Conservation (phyloP, 2,797 vertebrate species). For the Chaetodon trifasciatus region DNA sequence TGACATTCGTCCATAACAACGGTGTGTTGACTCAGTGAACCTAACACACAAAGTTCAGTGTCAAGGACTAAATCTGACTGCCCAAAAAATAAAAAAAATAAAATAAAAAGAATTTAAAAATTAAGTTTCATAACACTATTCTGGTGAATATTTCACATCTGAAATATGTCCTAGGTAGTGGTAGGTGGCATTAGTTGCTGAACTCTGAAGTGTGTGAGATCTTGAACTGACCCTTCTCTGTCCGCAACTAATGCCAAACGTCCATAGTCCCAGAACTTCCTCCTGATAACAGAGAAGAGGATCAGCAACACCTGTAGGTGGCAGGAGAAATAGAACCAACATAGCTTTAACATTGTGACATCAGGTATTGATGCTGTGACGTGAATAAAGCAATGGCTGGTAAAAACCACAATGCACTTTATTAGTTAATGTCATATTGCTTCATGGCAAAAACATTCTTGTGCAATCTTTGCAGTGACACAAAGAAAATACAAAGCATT, state of each 20-base stretch:
- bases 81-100: background rate
- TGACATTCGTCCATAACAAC: conserved; percentile 82
- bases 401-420: background rate
- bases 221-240: conserved; percentile 79
- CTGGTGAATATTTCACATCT: background rate
- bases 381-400: background rate
- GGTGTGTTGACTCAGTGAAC: conserved; percentile 69
- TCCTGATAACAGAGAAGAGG: conserved; percentile 92
- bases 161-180: background rate
- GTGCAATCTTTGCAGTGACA: background rate
- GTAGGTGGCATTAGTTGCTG: background rate
- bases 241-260: conserved; percentile 94
- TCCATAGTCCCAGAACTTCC: conserved; percentile 94
- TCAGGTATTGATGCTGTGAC: background rate
- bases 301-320: conserved; percentile 86
- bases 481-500: background rate
- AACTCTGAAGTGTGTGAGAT: background rate
- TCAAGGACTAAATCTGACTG: background rate
- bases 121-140: background rate
- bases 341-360: background rate
- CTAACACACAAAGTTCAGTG: conserved; percentile 57
- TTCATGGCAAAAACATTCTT: background rate
- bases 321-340: background rate
- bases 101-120: too few species aligned
- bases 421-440: background rate